Conservation (phyloP, 1,140 invertebrate genomes). For the Micrasema minimum region DNA sequence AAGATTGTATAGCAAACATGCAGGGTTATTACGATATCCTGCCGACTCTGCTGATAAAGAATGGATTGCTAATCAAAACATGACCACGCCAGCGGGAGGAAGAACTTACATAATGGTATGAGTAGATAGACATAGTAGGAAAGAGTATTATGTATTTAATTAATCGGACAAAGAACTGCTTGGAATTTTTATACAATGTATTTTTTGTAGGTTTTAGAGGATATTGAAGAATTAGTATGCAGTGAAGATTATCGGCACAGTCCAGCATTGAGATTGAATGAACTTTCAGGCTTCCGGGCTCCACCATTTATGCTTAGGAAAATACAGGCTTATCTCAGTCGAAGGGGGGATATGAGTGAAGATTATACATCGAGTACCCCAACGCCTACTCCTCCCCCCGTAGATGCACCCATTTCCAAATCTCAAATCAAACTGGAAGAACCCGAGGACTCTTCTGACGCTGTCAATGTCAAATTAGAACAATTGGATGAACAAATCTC, state of each 20-base stretch:
- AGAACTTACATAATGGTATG: conserved; percentile 79
- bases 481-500: conserved; percentile 33
- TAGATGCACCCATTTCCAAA: conserved; percentile 27
- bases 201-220: conserved; percentile 73
- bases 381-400: conserved; percentile 48
- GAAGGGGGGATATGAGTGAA: conserved; percentile 51
- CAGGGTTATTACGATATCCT: conserved; percentile 80
- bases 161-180: too few relatives aligned
- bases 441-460: conserved; percentile 43
- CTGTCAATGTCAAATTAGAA: conserved; percentile 39
- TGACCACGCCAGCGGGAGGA: conserved; percentile 80
- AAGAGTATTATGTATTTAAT: too few relatives aligned
- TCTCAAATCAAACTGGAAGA: conserved; percentile 43
- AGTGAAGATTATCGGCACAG: conserved; percentile 79
- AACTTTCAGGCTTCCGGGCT: conserved; percentile 78
- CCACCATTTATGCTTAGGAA: conserved; percentile 79
- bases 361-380: conserved; percentile 47
- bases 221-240: conserved; percentile 79
- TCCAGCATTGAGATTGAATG: conserved; percentile 72
- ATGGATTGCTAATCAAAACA: conserved; percentile 80
- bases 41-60: conserved; percentile 86
- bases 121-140: too few relatives aligned
- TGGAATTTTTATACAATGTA: too few relatives aligned
- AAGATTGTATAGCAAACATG: conserved; percentile 81
- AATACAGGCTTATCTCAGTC: conserved; percentile 70